Conservation (phyloP, 2,888 invertebrate genomes). For the Ennomos erosarius region DNA sequence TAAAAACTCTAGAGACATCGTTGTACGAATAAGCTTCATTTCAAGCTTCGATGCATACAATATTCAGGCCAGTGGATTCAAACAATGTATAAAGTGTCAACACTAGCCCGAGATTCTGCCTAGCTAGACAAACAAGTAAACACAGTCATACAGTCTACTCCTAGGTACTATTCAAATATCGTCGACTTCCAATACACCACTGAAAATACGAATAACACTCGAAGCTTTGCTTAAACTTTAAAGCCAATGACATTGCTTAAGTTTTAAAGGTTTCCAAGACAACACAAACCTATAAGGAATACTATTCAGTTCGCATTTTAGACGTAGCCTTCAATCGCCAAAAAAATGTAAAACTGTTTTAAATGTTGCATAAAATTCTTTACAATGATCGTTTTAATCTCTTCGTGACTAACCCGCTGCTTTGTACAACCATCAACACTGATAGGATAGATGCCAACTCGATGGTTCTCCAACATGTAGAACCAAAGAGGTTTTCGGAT, state of each 20-base stretch:
- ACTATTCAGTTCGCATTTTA: conserved; percentile 45
- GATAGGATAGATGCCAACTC: conserved; percentile 10
- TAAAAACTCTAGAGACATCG: too few relatives aligned
- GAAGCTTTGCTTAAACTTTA: conserved; percentile 33
- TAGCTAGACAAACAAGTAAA: conserved; percentile 27
- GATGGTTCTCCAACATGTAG: not conserved
- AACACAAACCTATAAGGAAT: conserved; percentile 36
- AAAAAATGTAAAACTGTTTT: conserved; percentile 27
- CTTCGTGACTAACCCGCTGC: conserved; percentile 19
- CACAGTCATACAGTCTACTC: conserved; percentile 17
- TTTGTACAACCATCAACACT: conserved; percentile 22
- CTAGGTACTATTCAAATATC: conserved; percentile 28
- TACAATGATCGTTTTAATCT: conserved; percentile 17
- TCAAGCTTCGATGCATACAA: conserved; percentile 10
- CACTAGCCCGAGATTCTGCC: conserved; percentile 24
- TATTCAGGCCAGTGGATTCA: conserved; percentile 20
- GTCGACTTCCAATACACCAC: conserved; percentile 14
- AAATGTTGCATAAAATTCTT: conserved; percentile 21
- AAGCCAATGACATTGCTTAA: conserved; percentile 42
- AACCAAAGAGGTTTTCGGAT: conserved; percentile 36
- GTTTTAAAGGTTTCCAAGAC: conserved; percentile 29
- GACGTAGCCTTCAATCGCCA: conserved; percentile 49
- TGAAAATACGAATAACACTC: conserved; percentile 20
- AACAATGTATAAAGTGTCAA: conserved; percentile 28
- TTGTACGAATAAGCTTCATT: conserved; percentile 7